Percentiles rank a stretch among this genome's conserved stretches.
phyloP scores from a whole-genome alignment of 2,113 vertebrate species.

The Orycteropus afer region DNA sequence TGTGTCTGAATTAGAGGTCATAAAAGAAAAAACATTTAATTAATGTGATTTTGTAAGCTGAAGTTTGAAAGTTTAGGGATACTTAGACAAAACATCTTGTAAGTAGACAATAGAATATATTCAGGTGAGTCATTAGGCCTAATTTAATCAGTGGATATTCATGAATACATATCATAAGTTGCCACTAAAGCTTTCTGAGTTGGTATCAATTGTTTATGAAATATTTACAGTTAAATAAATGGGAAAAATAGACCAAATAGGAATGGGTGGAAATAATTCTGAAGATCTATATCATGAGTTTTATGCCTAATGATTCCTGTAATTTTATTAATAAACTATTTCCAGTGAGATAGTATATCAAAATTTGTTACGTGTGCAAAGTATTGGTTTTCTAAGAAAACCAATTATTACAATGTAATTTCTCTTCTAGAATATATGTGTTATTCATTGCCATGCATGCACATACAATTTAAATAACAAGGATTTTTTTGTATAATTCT shows the following conservation, averaged over 20 bases:
- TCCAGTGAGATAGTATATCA: constrained; percentile 52
- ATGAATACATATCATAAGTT: constrained; percentile 26
- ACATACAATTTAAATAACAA: constrained; percentile 79
- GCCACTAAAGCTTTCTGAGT: background rate
- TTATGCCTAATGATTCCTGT: constrained; percentile 41
- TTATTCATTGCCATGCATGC: constrained; percentile 70
- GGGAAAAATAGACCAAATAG: background rate
- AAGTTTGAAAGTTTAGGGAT: background rate
- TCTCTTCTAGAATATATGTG: constrained; percentile 66
- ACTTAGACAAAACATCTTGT: background rate
- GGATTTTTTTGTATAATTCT: constrained; percentile 73
- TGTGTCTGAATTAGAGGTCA: background rate
- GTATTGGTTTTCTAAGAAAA: constrained; percentile 46
- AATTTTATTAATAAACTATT: constrained; percentile 54
- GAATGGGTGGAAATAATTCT: constrained; percentile 50
- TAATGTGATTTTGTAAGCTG: background rate
- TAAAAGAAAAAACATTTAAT: background rate
- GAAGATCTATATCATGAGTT: constrained; percentile 13
- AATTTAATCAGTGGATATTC: background rate
- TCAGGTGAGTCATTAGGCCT: background rate
- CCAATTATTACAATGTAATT: constrained; percentile 60
- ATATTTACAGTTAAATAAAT: constrained; percentile 13
- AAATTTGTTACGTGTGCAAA: constrained; percentile 33
- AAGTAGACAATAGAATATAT: background rate
- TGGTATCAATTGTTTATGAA: background rate